Evolutionary conservation across 2,888 invertebrate species (phyloP).

Genomic region (Crepidodera aurea): DNA sequence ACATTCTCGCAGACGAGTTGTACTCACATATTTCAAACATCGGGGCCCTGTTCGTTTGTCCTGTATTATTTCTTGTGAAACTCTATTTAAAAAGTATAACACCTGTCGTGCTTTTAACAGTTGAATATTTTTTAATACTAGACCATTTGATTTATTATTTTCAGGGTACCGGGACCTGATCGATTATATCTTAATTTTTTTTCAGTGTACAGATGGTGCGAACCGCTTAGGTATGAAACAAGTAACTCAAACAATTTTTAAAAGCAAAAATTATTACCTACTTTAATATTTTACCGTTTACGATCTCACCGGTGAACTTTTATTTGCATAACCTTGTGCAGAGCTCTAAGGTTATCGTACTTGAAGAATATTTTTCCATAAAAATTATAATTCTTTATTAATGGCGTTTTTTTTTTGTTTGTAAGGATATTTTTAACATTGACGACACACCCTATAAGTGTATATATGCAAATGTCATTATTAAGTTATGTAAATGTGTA

Average conservation of each 20-base stretch:
- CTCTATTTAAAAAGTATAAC: too few species aligned
- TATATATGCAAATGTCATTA: constrained; percentile 6
- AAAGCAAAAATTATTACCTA: constrained; percentile 11
- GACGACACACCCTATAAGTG: constrained; percentile 15
- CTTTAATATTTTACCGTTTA: constrained; percentile 11
- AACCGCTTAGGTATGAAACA: too few species aligned
- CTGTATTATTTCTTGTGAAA: too few species aligned
- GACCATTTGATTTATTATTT: too few species aligned
- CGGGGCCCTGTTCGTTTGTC: too few species aligned
- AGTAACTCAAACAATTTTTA: neutral
- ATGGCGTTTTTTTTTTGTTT: constrained; percentile 5
- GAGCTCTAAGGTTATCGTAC: constrained; percentile 8
- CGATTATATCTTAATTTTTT: too few species aligned
- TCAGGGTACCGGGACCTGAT: too few species aligned
- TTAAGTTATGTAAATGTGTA: constrained; percentile 13
- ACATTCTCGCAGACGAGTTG: too few species aligned
- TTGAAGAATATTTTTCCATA: constrained; percentile 6
- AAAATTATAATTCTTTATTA: constrained; percentile 6
- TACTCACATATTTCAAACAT: too few species aligned
- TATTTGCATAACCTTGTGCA: constrained; percentile 12
- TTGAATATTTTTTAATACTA: too few species aligned
- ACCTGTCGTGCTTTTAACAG: too few species aligned
- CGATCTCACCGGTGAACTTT: constrained; percentile 5
- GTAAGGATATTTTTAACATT: constrained; percentile 9
- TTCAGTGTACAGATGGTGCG: neutral